phyloP scores from a whole-genome alignment of 2,888 invertebrate genomes.

The Agriotes lineatus region DNA sequence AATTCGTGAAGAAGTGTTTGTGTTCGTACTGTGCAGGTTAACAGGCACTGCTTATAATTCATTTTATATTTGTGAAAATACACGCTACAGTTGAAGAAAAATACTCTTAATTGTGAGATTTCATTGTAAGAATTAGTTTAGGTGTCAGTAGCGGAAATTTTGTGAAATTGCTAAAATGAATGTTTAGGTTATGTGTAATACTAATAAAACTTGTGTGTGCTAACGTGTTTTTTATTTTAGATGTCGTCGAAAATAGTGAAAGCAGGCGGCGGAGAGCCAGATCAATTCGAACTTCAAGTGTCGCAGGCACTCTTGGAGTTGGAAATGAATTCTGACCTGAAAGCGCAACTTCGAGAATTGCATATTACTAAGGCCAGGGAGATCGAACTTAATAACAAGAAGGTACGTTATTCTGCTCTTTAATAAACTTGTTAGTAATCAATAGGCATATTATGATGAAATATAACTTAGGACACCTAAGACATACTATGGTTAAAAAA shows the following conservation, averaged over 20 bases:
- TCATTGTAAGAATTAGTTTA: not conserved
- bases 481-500: constrained; percentile 43
- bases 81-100: not conserved
- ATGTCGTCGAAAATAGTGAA: constrained; percentile 89
- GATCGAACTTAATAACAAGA: constrained; percentile 93
- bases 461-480: constrained; percentile 52
- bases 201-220: not conserved
- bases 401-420: constrained; percentile 69
- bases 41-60: not conserved
- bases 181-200: not conserved
- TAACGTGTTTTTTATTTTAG: too few species aligned
- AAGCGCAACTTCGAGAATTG: constrained; percentile 94
- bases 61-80: not conserved
- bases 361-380: constrained; percentile 95
- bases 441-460: constrained; percentile 47
- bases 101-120: not conserved
- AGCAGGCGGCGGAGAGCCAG: constrained; percentile 90
- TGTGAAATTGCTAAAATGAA: not conserved
- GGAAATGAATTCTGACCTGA: constrained; percentile 97
- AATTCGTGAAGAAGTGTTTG: constrained; percentile 47
- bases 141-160: not conserved
- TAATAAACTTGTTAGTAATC: not conserved
- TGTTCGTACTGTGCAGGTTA: constrained; percentile 25
- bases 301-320: constrained; percentile 96
- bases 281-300: constrained; percentile 92